These are phyloP conservation scores for Bibio marci DNA, from an alignment of 2,888 invertebrate genomes.

Conservation along the genomic window DNA sequence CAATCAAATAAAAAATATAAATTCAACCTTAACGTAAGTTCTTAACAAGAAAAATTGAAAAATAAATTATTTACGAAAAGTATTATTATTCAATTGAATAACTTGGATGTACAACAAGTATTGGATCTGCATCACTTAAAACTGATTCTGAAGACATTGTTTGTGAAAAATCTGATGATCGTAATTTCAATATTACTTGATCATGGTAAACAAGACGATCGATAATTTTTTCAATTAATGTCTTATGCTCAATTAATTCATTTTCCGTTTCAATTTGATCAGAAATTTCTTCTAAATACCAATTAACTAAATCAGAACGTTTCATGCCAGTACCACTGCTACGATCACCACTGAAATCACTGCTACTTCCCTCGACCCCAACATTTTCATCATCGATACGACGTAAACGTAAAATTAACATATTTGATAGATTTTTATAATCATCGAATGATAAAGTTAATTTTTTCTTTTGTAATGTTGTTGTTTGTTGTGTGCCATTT, in stretches of 20 bases:
- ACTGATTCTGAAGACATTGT: no score
- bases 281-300: slow-evolving; percentile 83
- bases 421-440: slow-evolving; percentile 81
- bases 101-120: slow-evolving; percentile 92
- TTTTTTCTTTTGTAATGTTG: slow-evolving; percentile 45
- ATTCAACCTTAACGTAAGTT: no score
- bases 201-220: slow-evolving; percentile 70
- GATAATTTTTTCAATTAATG: slow-evolving; percentile 83
- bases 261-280: slow-evolving; percentile 81
- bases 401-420: slow-evolving; percentile 80
- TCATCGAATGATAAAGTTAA: slow-evolving; percentile 78
- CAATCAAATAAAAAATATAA: no score
- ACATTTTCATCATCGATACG: no score
- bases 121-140: slow-evolving; percentile 46
- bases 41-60: no score
- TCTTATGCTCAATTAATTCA: slow-evolving; percentile 74
- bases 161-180: slow-evolving; percentile 19
- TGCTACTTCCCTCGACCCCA: slow-evolving; percentile 13
- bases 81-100: slow-evolving; percentile 56
- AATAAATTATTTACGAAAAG: no score
- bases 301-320: slow-evolving; percentile 70
- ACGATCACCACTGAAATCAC: slow-evolving; percentile 28
- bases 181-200: slow-evolving; percentile 27
- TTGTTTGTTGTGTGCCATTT: slow-evolving; percentile 14
- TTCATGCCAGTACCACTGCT: slow-evolving; percentile 52